These are phyloP conservation scores for Drosophila sp. DNA, from an alignment of 1,140 invertebrate species.

Conservation along the genomic window DNA sequence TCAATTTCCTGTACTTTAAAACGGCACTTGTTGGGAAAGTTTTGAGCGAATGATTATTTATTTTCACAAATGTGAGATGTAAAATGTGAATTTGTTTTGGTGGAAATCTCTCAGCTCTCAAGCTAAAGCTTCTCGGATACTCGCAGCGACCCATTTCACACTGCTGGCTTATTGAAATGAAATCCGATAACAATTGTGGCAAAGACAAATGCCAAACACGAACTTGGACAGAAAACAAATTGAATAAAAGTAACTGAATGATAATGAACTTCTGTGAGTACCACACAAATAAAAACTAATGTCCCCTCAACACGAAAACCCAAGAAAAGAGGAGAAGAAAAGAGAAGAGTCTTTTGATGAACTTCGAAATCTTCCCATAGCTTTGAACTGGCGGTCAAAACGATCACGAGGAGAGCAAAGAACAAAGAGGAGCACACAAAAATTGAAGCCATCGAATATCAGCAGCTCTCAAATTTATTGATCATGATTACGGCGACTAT, in stretches of 20 bases:
- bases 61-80: slow-evolving; percentile 28
- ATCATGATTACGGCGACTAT: slow-evolving; percentile 63
- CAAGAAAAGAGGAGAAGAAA: no score
- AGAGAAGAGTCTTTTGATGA: slow-evolving; percentile 48
- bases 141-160: slow-evolving; percentile 50
- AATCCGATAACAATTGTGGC: slow-evolving; percentile 56
- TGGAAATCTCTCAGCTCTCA: slow-evolving; percentile 6
- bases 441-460: slow-evolving; percentile 39
- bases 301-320: slow-evolving; percentile 60
- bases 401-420: slow-evolving; percentile 56
- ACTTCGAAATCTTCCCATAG: slow-evolving; percentile 68
- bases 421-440: not conserved
- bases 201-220: slow-evolving; percentile 48
- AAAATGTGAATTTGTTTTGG: slow-evolving; percentile 23
- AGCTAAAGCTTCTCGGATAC: not conserved
- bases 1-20: slow-evolving; percentile 60
- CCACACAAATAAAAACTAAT: slow-evolving; percentile 52
- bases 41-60: slow-evolving; percentile 21
- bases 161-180: slow-evolving; percentile 51
- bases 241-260: slow-evolving; percentile 52
- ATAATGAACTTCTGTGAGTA: slow-evolving; percentile 56
- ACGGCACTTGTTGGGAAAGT: slow-evolving; percentile 50
- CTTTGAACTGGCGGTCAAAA: slow-evolving; percentile 62
- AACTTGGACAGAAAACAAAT: slow-evolving; percentile 59
- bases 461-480: slow-evolving; percentile 69